phyloP scores from a whole-genome alignment of 2,797 vertebrate species.

The Eospalax fontanierii region DNA sequence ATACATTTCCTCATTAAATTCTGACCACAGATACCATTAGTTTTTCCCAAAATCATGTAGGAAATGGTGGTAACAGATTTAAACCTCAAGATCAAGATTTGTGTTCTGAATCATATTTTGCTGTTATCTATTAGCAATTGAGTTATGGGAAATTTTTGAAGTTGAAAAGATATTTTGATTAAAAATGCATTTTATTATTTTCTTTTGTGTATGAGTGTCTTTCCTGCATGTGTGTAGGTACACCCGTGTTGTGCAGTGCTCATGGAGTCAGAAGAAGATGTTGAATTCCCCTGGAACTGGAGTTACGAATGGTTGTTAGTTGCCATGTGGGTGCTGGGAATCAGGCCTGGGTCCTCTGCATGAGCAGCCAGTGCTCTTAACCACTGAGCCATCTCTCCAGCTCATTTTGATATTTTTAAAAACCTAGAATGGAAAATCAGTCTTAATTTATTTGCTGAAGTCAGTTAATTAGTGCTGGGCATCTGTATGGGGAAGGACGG shows the following conservation, averaged over 20 bases:
- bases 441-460: background rate
- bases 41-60: background rate
- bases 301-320: too few species aligned
- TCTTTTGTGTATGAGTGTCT: too few species aligned
- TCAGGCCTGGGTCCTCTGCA: too few species aligned
- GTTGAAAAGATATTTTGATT: conserved; percentile 22
- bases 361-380: too few species aligned
- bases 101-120: background rate
- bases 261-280: too few species aligned
- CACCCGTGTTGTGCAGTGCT: too few species aligned
- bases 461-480: background rate
- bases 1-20: background rate
- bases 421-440: background rate
- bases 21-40: background rate
- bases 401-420: background rate
- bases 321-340: too few species aligned
- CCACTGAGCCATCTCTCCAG: too few species aligned
- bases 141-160: conserved; percentile 16
- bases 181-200: too few species aligned
- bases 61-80: background rate
- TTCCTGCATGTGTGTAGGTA: too few species aligned
- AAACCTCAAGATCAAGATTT: background rate
- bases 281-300: too few species aligned
- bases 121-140: background rate
- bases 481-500: background rate